Percentiles rank a stretch among this genome's conserved stretches.
Evolutionary conservation across 1,140 invertebrate species (phyloP).

Genomic region (Magallana angulata): DNA sequence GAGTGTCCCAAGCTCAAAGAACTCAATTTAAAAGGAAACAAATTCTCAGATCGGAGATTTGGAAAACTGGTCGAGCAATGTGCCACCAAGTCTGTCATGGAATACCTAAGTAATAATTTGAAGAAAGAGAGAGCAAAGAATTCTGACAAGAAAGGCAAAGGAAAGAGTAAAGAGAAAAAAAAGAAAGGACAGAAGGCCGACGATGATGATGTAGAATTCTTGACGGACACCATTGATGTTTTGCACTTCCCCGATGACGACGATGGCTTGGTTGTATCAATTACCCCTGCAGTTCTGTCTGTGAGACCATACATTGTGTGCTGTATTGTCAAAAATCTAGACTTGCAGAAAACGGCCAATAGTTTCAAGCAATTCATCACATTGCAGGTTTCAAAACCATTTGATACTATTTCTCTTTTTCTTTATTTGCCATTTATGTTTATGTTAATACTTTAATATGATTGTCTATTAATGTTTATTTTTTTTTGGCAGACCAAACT

Average conservation of each 20-base stretch:
- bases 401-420: too few relatives aligned
- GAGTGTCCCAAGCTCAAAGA: slow-evolving; percentile 86
- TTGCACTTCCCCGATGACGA: slow-evolving; percentile 82
- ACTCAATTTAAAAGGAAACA: slow-evolving; percentile 85
- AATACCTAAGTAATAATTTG: slow-evolving; percentile 70
- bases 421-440: too few relatives aligned
- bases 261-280: slow-evolving; percentile 81
- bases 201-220: slow-evolving; percentile 64
- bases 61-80: slow-evolving; percentile 83
- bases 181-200: slow-evolving; percentile 63
- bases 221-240: slow-evolving; percentile 78
- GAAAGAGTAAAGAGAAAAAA: slow-evolving; percentile 67
- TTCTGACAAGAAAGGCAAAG: slow-evolving; percentile 69
- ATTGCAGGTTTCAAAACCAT: slow-evolving; percentile 82
- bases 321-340: slow-evolving; percentile 86
- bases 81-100: slow-evolving; percentile 74
- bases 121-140: slow-evolving; percentile 80
- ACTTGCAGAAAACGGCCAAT: slow-evolving; percentile 82
- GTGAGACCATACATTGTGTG: slow-evolving; percentile 87
- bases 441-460: too few relatives aligned
- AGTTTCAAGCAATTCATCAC: slow-evolving; percentile 89
- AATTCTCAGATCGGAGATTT: slow-evolving; percentile 86
- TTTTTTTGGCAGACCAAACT: slow-evolving; percentile 83
- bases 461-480: too few relatives aligned
- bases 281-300: slow-evolving; percentile 81